A percentile compares a stretch with the other conserved stretches of the same genome.
These are phyloP conservation scores for Phyllotis vaccarum DNA, from an alignment of 2,797 vertebrate species.

Conservation along the genomic window DNA sequence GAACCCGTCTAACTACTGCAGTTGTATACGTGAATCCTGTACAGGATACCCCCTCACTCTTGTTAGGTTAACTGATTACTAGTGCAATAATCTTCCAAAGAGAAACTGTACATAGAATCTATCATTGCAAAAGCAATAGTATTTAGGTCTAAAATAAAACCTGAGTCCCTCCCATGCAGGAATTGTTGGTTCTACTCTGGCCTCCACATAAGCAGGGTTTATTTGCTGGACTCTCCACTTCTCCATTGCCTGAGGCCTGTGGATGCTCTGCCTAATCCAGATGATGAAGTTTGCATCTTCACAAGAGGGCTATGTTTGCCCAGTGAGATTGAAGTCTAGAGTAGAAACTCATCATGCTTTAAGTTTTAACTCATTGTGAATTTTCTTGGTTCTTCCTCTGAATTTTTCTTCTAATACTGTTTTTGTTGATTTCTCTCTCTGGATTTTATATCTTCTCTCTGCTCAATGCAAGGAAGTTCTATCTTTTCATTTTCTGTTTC, in stretches of 20 bases:
- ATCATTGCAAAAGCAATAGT: not conserved
- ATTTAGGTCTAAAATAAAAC: slow-evolving; percentile 1
- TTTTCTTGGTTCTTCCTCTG: not conserved
- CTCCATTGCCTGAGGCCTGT: not conserved
- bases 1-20: not conserved
- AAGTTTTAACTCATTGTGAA: not conserved
- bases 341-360: not conserved
- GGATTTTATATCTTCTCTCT: not conserved
- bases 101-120: not conserved
- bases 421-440: not conserved
- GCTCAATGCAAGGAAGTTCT: not conserved
- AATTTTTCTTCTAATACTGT: not conserved
- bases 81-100: not conserved
- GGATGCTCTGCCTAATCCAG: not conserved
- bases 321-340: not conserved
- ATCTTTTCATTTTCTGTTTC: not conserved
- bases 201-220: not conserved
- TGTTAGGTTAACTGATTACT: not conserved
- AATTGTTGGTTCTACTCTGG: not conserved
- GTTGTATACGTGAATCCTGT: not conserved
- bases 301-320: rapidly evolving
- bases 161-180: not conserved
- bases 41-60: not conserved
- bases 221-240: not conserved
- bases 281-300: not conserved